Evolutionary conservation across 2,113 vertebrate species (phyloP), one percentile per base, ranked within the genome.

Genomic region (Prunella fulvescens): DNA sequence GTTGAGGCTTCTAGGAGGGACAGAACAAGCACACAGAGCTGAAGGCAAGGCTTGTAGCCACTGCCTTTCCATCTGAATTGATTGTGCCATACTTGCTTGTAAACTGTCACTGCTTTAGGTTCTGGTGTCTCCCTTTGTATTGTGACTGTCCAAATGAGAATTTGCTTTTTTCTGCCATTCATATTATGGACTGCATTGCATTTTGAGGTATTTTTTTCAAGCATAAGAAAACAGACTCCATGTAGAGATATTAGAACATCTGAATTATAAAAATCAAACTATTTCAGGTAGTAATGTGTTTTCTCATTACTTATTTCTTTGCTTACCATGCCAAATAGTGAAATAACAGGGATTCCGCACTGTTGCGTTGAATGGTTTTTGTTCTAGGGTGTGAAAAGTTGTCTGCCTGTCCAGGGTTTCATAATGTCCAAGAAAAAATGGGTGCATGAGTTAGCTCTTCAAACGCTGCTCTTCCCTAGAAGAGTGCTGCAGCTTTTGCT

Each of bases 1-100:
- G 11, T 60, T 65, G 26, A 72, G 45, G 19, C 22, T 86, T 60
- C 18, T 78, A 16, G 16, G 40, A 42, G 8, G 28, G 17, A 37
- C 24, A 70, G 42, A 77, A 14, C 1, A 11, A 33, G 33, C 14
- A 11, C 8, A 9, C 0, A 1, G 24, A 64, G 16, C 35, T 74
- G 44, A 62, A 54, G 37, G 19, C 28, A 73, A 28, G 44, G 29
- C 44, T 78, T 74, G 18, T 31, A 84, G 39, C 18, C 1, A 2
- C 23, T 53, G 1, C 14, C 16, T 58, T 84, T n/a, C 60, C 25
- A 13, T 31, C 7, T 31, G 6, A 25, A 7, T 82, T 95, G 2
- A 13, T 66, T 81, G 40, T 92, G 42, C 54, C 12, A 11, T 6
- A 6, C 14, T 57, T 81, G 20, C 20, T 74, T 81, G 35, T 62